Evolutionary conservation across 1,140 invertebrate genomes (phyloP).

Genomic region (Aphelenchoides besseyi): DNA sequence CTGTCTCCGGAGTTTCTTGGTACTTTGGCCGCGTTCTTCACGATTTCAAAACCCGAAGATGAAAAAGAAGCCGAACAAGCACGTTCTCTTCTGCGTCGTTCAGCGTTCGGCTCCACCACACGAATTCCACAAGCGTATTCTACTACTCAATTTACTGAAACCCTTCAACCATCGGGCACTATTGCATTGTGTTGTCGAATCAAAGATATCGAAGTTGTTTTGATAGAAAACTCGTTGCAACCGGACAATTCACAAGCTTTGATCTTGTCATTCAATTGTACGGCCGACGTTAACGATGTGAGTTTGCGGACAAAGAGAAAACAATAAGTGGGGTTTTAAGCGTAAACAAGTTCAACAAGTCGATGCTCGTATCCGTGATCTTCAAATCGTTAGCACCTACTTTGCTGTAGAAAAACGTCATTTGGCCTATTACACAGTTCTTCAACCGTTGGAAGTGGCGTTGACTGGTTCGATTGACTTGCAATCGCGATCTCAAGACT

Average conservation of each 20-base stretch:
- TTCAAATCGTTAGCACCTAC: slow-evolving; percentile 72
- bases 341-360: slow-evolving; percentile 41
- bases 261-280: slow-evolving; percentile 75
- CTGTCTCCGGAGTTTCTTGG: slow-evolving; percentile 59
- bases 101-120: too few relatives aligned
- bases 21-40: slow-evolving; percentile 50
- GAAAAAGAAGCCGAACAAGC: background rate
- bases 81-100: slow-evolving; percentile 53
- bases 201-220: slow-evolving; percentile 85
- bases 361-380: slow-evolving; percentile 70
- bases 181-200: slow-evolving; percentile 78
- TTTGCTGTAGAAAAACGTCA: slow-evolving; percentile 45
- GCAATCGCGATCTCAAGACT: too few relatives aligned
- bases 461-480: too few relatives aligned
- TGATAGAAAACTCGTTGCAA: slow-evolving; percentile 87
- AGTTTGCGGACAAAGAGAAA: too few relatives aligned
- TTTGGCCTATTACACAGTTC: slow-evolving; percentile 66
- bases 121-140: background rate
- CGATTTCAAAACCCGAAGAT: slow-evolving; percentile 44
- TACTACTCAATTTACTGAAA: too few relatives aligned
- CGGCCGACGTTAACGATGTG: slow-evolving; percentile 35
- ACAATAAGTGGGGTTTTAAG: too few relatives aligned
- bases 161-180: slow-evolving; percentile 48
- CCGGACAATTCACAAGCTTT: slow-evolving; percentile 79
- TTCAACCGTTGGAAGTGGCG: slow-evolving; percentile 76